Evolutionary conservation across 2,888 invertebrate genomes (phyloP), one percentile per base, ranked within the genome.

Genomic region (Creontiades dilutus): DNA sequence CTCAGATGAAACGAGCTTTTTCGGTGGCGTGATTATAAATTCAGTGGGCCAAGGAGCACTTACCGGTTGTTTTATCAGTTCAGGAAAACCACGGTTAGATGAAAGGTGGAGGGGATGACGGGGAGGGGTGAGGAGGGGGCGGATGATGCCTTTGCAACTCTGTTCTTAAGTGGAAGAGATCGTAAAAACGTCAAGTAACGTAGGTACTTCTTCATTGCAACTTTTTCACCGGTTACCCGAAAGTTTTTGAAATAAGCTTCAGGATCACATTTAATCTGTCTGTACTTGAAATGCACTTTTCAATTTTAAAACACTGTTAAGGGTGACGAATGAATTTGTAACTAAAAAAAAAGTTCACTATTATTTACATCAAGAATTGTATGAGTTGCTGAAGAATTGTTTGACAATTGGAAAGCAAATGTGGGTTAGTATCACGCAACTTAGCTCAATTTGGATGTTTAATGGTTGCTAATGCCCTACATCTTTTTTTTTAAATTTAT

Each of bases 51-150:
- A 19, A n/a, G 61, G 61, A 61, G 61, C 61, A 61, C 61, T 61
- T 61, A 61, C 61, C 61, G 61, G 61, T 61, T 61, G 61, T 61
- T 61, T 61, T 61, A 61, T 61, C 61, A 14, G 61, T 61, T 61
- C 61, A 61, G 61, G 52, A 52, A 52, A 52, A 52, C 52, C 16
- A 11, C 16, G 52, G 52, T 52, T 52, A 52, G 52, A 16, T 14
- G 52, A 52, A 16, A 12, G 14, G 52, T 52, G 52, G 16, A 52
- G 52, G 2, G 37, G n/a, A n/a, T n/a, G n/a, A n/a, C n/a, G n/a
- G n/a, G n/a, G n/a, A n/a, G 37, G 37, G 61, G 61, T 61, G 16
- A 9, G n/a, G 61, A 19, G 61, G 61, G 9, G 57, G 19, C 0
- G 61, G 61, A 52, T 52, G 61, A 61, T 61, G 61, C 61, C 61